Base-by-base conservation (phyloP, 64 coral and sea anemone genomes). In the Montipora cactus region DNA sequence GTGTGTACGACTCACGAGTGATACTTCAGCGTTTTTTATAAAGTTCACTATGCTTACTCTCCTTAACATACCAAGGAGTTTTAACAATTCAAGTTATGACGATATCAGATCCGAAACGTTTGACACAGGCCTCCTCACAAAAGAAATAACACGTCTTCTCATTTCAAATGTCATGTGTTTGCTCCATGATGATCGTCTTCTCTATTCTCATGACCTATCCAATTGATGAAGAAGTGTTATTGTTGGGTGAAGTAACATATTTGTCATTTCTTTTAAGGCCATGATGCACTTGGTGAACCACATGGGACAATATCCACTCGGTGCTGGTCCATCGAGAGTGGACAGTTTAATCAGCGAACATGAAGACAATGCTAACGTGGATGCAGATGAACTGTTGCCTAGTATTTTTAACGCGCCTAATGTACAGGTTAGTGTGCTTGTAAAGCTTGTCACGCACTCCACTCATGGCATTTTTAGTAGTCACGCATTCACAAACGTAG, bases 311-410 rank as follows among this genome's bases (percentile, higher is more conserved):
- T 98, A 96, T 84, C 97, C 97, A 5, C 94, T 98, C 50, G 94
- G 94, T 74, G 97, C 97, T 75, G 97, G 97, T 5, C 92, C 97
- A 47, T 93, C 97, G 4, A 87, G 97, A 62, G 20, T 98, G 68
- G 95, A 95, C 90, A 98, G 97, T 87, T 81, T 83, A 44, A 93
- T 98, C 45, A 96, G 89, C 49, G 97, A 98, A 64, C 91, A 96
- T 80, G 94, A 98, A 92, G 97, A 98, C 71, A 94, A 98, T 74
- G 92, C 92, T 0, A 91, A 74, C 52, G 75, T 67, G 16, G 97
- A 98, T 44, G 59, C 62, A 22, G 89, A 98, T 19, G 97, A 98
- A 23, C 61, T 98, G 53, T 85, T 86, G 13, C 50, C 94, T 2
- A 82, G 91, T 74, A 93, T 98, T 23, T 98, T 98, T 68, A 59